phyloP scores from a whole-genome alignment of 2,797 vertebrate genomes.

The Bradypus variegatus region DNA sequence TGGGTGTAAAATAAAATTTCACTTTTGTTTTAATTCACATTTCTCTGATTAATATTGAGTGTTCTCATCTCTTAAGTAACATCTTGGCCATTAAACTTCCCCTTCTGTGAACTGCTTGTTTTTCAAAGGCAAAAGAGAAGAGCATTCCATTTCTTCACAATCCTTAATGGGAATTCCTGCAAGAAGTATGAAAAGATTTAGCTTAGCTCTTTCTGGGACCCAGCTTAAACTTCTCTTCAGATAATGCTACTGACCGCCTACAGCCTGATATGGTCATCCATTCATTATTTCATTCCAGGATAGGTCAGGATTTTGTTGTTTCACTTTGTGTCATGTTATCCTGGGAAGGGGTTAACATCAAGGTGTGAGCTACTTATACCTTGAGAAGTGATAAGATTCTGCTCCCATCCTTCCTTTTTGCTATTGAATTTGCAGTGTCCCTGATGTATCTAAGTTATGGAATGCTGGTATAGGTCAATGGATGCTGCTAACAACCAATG shows the following conservation, averaged over 20 bases:
- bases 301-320: neutral
- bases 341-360: neutral
- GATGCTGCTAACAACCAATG: neutral
- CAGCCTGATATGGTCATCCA: neutral
- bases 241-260: neutral
- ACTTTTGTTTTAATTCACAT: neutral
- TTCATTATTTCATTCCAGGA: neutral
- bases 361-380: neutral
- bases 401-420: neutral
- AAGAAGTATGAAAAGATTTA: neutral
- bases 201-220: neutral
- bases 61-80: neutral
- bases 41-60: neutral
- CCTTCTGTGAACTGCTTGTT: neutral
- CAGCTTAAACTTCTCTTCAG: neutral
- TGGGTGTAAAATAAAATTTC: neutral
- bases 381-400: neutral
- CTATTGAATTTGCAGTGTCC: neutral
- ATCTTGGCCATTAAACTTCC: neutral
- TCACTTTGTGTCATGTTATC: neutral
- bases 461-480: neutral
- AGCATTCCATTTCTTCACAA: neutral
- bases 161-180: neutral
- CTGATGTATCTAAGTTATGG: neutral
- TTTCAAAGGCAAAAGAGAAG: neutral